Evolutionary conservation across 2,888 invertebrate species (phyloP).

Genomic region (Aporophyla nigra): DNA sequence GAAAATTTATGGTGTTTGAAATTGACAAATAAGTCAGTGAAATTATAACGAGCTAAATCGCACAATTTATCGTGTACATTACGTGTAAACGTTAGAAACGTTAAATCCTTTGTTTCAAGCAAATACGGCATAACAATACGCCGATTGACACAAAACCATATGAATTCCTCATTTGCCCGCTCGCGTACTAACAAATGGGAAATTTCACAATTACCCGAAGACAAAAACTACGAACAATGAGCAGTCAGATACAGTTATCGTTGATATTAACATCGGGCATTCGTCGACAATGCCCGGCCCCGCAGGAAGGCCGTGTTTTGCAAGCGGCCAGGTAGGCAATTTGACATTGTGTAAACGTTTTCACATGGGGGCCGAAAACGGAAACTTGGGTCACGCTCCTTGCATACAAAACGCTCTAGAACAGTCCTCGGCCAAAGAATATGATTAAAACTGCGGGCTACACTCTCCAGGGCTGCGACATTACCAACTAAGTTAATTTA

Average conservation of each 20-base stretch:
- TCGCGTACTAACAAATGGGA: conserved; percentile 58
- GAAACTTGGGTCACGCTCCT: conserved; percentile 84
- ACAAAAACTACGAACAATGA: conserved; percentile 66
- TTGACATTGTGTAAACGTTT: conserved; percentile 88
- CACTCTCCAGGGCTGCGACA: conserved; percentile 46
- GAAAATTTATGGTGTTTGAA: conserved; percentile 3
- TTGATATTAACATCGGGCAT: conserved; percentile 67
- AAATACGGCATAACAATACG: conserved; percentile 51
- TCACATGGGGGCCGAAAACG: conserved; percentile 85
- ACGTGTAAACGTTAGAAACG: conserved; percentile 24
- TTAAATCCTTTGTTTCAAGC: conserved; percentile 53
- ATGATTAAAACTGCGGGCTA: conserved; percentile 53
- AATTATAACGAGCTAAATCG: conserved; percentile 18
- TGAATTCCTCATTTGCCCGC: conserved; percentile 56
- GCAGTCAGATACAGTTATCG: conserved; percentile 70
- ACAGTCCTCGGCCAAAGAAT: conserved; percentile 62
- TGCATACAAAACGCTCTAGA: conserved; percentile 78
- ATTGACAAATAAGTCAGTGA: conserved; percentile 11
- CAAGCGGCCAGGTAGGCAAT: conserved; percentile 82
- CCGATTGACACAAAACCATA: conserved; percentile 55
- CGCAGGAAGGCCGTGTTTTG: conserved; percentile 83
- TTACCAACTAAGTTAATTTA: conserved; percentile 57
- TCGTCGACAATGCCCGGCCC: conserved; percentile 73
- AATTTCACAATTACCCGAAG: conserved; percentile 64
- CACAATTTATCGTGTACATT: conserved; percentile 33